Evolutionary conservation across 1,140 invertebrate species (phyloP).

Genomic region (Drosophila punjabiensis): DNA sequence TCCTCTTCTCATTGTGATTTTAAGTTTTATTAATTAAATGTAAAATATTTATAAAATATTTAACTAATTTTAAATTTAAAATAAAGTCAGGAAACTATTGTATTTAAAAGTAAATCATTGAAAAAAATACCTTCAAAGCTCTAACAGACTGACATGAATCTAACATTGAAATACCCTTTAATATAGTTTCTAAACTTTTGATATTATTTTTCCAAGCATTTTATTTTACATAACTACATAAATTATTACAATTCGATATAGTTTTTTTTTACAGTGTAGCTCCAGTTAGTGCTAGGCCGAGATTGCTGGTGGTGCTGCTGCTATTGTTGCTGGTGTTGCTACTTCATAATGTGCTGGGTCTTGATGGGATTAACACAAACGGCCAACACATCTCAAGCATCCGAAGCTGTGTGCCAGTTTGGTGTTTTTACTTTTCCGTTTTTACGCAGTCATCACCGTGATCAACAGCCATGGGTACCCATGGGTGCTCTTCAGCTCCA

Average conservation of each 20-base stretch:
- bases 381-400: conserved; percentile 82
- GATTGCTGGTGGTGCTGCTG: conserved; percentile 30
- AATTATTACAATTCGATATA: too few species aligned
- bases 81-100: too few species aligned
- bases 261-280: conserved; percentile 28
- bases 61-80: background rate
- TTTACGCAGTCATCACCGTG: conserved; percentile 78
- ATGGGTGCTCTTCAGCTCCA: conserved; percentile 56
- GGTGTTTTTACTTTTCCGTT: conserved; percentile 70
- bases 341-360: conserved; percentile 77
- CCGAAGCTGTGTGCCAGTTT: conserved; percentile 79
- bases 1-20: fast-evolving
- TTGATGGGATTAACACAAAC: conserved; percentile 83
- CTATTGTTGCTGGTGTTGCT: conserved; percentile 67
- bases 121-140: background rate
- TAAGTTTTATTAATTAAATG: background rate
- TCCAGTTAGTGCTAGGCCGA: conserved; percentile 66
- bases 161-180: too few species aligned
- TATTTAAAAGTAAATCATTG: background rate
- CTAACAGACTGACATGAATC: too few species aligned
- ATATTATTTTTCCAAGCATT: background rate
- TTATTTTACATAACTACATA: background rate
- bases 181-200: background rate
- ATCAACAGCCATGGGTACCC: conserved; percentile 59
- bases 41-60: background rate